Evolutionary conservation across 2,113 vertebrate species (phyloP).

Genomic region (Xenus cinereus): DNA sequence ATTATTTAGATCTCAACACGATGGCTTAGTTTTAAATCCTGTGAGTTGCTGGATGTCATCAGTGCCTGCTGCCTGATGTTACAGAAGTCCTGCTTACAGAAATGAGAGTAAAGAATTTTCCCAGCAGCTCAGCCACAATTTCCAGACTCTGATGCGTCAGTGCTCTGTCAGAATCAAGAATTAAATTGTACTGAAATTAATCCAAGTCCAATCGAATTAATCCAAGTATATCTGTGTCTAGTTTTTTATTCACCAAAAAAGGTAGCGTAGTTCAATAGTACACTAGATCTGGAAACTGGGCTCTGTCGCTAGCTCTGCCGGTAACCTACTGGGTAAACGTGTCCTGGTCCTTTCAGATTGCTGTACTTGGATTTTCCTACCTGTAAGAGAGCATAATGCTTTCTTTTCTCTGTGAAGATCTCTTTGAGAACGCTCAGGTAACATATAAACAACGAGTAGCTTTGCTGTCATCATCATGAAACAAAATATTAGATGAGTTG

Average conservation of each 20-base stretch:
- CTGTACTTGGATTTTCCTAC: neutral
- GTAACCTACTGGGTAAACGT: rapidly evolving
- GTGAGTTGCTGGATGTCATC: neutral
- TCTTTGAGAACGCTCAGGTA: neutral
- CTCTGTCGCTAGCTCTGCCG: neutral
- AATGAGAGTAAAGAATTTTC: neutral
- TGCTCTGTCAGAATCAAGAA: neutral
- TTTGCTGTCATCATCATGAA: neutral
- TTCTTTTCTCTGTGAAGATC: neutral
- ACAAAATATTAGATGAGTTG: neutral
- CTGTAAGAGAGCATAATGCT: neutral
- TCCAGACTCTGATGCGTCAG: neutral
- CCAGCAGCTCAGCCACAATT: neutral
- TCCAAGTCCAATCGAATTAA: neutral
- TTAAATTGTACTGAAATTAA: neutral
- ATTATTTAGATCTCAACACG: neutral
- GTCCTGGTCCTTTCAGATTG: neutral
- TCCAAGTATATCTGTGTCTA: neutral
- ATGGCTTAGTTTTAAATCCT: neutral
- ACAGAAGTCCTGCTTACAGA: neutral
- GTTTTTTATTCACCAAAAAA: neutral
- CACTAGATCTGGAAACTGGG: neutral
- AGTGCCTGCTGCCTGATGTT: neutral
- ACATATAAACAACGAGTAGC: neutral
- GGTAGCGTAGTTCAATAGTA: neutral